Evolutionary conservation across 35 echinoderm and acorn worm genomes (phyloP).

Genomic region (Anneissia japonica): DNA sequence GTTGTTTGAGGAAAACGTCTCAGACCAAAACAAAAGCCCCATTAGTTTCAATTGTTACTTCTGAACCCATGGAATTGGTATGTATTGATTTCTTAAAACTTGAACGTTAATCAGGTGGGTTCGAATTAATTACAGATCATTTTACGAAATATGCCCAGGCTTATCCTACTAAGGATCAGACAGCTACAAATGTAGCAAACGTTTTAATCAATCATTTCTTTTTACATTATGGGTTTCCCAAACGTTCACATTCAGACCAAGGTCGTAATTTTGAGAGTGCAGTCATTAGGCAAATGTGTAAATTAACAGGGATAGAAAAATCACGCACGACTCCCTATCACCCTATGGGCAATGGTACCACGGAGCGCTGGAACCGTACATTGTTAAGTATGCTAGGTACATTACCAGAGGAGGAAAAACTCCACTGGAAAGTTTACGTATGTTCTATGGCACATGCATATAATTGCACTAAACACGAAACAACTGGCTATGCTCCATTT

Average conservation of each 20-base stretch:
- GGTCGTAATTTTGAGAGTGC: slow-evolving; percentile 24
- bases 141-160: slow-evolving; percentile 51
- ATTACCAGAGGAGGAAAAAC: slow-evolving; percentile 25
- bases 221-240: slow-evolving; percentile 52
- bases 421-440: background rate
- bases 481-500: slow-evolving; percentile 23
- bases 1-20: slow-evolving; percentile 11
- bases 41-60: slow-evolving; percentile 20
- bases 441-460: slow-evolving; percentile 22
- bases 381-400: slow-evolving; percentile 33
- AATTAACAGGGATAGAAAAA: slow-evolving; percentile 16
- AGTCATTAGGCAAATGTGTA: slow-evolving; percentile 33
- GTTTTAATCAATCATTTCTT: slow-evolving; percentile 36
- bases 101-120: slow-evolving; percentile 19
- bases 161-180: slow-evolving; percentile 48
- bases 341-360: slow-evolving; percentile 1
- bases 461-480: slow-evolving; percentile 38
- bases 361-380: slow-evolving; percentile 30
- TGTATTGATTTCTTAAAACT: slow-evolving; percentile 75
- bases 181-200: slow-evolving; percentile 37
- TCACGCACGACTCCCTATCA: slow-evolving; percentile 23
- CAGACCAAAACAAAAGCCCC: slow-evolving; percentile 14
- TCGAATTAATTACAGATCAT: slow-evolving; percentile 41
- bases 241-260: slow-evolving; percentile 25
- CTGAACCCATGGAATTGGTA: slow-evolving; percentile 48